These are phyloP conservation scores for Oscheius sp. DNA, from an alignment of 2,888 invertebrate genomes.

Conservation along the genomic window DNA sequence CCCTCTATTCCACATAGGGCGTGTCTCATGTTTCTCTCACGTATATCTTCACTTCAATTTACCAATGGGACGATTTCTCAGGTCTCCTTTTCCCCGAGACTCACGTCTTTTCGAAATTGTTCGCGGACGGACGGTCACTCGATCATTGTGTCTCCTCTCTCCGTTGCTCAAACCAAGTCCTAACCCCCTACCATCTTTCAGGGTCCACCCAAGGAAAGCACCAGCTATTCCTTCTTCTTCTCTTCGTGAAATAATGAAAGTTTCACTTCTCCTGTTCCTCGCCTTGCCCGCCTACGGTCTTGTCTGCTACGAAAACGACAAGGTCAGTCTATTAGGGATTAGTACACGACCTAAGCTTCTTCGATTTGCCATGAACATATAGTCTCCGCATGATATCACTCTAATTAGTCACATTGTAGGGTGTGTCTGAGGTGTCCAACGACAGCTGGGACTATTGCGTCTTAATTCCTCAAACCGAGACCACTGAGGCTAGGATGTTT, in stretches of 20 bases:
- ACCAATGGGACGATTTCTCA: not conserved
- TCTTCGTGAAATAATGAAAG: slow-evolving; percentile 4
- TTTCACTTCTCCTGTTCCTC: slow-evolving; percentile 4
- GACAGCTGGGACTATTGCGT: slow-evolving; percentile 51
- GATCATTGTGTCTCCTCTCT: slow-evolving; percentile 9
- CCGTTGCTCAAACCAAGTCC: not conserved
- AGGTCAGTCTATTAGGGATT: slow-evolving; percentile 17
- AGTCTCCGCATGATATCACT: slow-evolving; percentile 5
- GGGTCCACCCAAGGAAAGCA: slow-evolving; percentile 17
- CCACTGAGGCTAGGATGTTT: slow-evolving; percentile 37
- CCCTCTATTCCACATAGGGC: slow-evolving; percentile 21
- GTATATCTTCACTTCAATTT: slow-evolving; percentile 26
- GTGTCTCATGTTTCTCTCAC: not conserved
- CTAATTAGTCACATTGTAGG: slow-evolving; percentile 26
- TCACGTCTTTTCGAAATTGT: slow-evolving; percentile 4
- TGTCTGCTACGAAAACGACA: slow-evolving; percentile 21
- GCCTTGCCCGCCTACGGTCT: slow-evolving; percentile 4
- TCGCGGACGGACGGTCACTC: slow-evolving; percentile 8
- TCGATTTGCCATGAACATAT: not conserved
- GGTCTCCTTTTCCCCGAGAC: no score
- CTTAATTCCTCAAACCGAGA: slow-evolving; percentile 42
- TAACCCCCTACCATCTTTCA: not conserved
- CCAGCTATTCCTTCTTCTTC: not conserved
- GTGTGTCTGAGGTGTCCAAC: slow-evolving; percentile 42
- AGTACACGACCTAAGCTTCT: not conserved